Evolutionary conservation across 1,140 invertebrate species (phyloP), one percentile per base, ranked within the genome.

Genomic region (Callitettix versicolor): DNA sequence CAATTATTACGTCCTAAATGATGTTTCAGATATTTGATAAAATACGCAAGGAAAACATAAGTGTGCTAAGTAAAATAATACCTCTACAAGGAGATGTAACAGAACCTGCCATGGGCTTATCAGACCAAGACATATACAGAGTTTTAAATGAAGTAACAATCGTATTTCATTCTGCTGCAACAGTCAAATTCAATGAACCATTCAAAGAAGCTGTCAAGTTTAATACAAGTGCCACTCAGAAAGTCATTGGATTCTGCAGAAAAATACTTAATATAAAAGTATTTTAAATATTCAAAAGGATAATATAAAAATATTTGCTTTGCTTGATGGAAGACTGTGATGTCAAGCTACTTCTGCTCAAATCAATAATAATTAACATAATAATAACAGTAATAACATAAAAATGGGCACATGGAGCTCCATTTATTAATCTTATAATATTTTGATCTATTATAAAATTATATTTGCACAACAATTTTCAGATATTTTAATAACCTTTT

Each of bases 141-240:
- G 64, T 91, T 0, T 64, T 69, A 0, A 68, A 77, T 11, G 77
- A 83, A 55, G 80, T 90, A 15, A 79, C 83, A 24, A 69, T 85
- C 44, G 80, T 85, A 0, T 84, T 85, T 67, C 83, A 85, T 64
- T 80, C 79, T 4, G 82, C 83, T 3, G 84, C 82, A 3, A 85
- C 84, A 20, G 78, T 69, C 43, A 70, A 71, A 12, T 69, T 69
- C 56, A 68, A 68, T 43, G 67, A 69, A 57, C 59, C 50, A 3
- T 61, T 71, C 1, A 55, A 62, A 18, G 59, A 62, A 2, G 67
- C 69, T 21, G 65, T 68, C 6, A 57, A 50, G 3, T 60, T 70
- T 40, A 71, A 71, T 58, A 66, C 68, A 1, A 57, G 61, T 18
- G 69, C 68, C 7, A 69, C 68, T 11, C 59, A 61, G 26, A 50